These are phyloP conservation scores for Tiphia femorata DNA, from an alignment of 2,888 invertebrate species.

Conservation along the genomic window DNA sequence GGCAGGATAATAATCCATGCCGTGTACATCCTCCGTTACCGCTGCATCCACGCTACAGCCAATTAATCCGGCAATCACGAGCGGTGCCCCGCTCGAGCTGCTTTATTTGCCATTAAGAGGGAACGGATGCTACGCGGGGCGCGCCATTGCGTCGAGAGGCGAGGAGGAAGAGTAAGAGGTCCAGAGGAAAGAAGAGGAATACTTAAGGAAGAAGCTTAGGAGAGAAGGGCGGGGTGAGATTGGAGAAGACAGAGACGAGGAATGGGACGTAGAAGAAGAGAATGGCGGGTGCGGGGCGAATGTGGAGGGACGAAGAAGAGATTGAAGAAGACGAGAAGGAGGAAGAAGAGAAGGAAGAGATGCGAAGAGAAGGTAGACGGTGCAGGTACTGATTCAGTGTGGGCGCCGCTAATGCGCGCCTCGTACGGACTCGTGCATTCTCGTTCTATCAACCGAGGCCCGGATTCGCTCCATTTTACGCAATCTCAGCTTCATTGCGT, in stretches of 20 bases:
- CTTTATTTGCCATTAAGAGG: conserved; percentile 58
- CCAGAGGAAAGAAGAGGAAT: neutral
- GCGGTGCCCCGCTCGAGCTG: conserved; percentile 51
- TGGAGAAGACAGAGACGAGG: conserved; percentile 14
- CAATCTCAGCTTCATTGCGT: conserved; percentile 1
- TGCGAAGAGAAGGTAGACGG: conserved; percentile 28
- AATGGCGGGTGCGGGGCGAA: neutral
- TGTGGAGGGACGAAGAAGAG: neutral
- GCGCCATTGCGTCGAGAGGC: conserved; percentile 36
- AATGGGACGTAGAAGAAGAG: conserved; percentile 3
- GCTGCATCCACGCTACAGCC: conserved; percentile 53
- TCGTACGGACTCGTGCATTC: neutral
- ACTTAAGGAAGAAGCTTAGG: no score
- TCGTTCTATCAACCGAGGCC: neutral
- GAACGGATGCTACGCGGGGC: conserved; percentile 37
- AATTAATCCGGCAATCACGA: conserved; percentile 63
- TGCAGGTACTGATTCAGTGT: conserved; percentile 35
- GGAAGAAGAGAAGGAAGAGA: conserved; percentile 12
- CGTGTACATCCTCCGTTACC: conserved; percentile 46
- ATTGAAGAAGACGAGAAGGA: conserved; percentile 12
- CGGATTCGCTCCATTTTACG: conserved; percentile 14
- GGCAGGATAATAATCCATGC: conserved; percentile 49
- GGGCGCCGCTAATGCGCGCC: conserved; percentile 33
- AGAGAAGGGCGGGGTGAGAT: no score
- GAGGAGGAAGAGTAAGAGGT: neutral